phyloP scores from a whole-genome alignment of 2,113 vertebrate genomes.

The Rhagologus leucostigma region DNA sequence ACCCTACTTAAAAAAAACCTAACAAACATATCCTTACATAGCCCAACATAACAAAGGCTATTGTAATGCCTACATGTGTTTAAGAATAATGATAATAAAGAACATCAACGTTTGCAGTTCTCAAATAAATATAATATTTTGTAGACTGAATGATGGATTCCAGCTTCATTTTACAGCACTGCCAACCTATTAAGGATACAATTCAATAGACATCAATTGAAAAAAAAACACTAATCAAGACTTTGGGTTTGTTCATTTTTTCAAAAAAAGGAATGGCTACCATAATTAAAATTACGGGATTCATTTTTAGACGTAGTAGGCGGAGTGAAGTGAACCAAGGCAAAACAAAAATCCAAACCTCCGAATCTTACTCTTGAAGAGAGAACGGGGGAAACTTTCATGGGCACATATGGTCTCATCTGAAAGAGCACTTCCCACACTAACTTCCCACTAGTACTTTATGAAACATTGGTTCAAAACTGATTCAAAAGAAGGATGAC shows the following conservation, averaged over 20 bases:
- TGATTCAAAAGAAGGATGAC: slow-evolving; percentile 39
- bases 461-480: slow-evolving; percentile 8
- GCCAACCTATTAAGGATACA: not conserved
- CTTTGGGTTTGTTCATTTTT: not conserved
- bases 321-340: not conserved
- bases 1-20: not conserved
- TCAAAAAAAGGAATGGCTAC: not conserved
- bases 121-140: not conserved
- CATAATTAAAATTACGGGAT: not conserved
- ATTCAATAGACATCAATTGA: not conserved
- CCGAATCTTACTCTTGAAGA: not conserved
- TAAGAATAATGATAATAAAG: not conserved
- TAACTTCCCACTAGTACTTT: slow-evolving; percentile 17
- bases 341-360: slow-evolving; percentile 30
- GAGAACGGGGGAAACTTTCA: slow-evolving; percentile 28
- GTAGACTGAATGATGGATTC: not conserved
- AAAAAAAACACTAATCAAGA: not conserved
- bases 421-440: slow-evolving; percentile 58
- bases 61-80: not conserved
- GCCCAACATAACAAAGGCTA: not conserved
- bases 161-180: not conserved
- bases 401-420: slow-evolving; percentile 30
- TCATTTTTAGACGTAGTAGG: slow-evolving; percentile 36
- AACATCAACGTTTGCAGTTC: not conserved
- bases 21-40: not conserved